Evolutionary conservation across 2,797 vertebrate genomes (phyloP).

Genomic region (Cichlasoma orientale): DNA sequence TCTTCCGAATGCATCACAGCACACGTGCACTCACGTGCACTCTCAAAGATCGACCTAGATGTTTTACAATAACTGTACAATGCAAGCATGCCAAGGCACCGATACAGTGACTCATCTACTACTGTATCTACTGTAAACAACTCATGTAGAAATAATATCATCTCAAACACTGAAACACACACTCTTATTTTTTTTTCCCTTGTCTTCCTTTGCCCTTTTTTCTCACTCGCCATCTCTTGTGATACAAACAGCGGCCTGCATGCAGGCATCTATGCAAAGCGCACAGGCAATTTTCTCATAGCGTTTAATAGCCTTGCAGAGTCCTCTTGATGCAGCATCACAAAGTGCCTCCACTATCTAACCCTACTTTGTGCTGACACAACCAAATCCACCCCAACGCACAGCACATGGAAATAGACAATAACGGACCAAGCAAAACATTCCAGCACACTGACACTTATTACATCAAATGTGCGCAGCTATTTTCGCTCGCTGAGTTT

Average conservation of each 20-base stretch:
- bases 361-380: constrained; percentile 66
- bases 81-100: constrained; percentile 35
- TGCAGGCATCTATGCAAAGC: not conserved
- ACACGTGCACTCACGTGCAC: constrained; percentile 68
- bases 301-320: constrained; percentile 33
- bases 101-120: constrained; percentile 55
- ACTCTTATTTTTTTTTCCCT: not conserved
- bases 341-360: constrained; percentile 22
- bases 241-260: constrained; percentile 26
- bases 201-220: constrained; percentile 13
- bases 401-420: constrained; percentile 52
- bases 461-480: constrained; percentile 61
- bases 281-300: not conserved
- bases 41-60: constrained; percentile 75
- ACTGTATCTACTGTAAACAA: constrained; percentile 47
- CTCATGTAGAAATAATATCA: constrained; percentile 36
- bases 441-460: constrained; percentile 63
- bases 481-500: constrained; percentile 64
- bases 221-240: constrained; percentile 24
- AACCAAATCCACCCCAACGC: constrained; percentile 37
- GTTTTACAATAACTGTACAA: constrained; percentile 62
- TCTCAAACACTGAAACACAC: constrained; percentile 30
- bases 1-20: constrained; percentile 62
- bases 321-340: constrained; percentile 44
- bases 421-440: constrained; percentile 61